Base-by-base conservation (phyloP, 2,797 vertebrate genomes). In the Hydrocynus forskahlii region DNA sequence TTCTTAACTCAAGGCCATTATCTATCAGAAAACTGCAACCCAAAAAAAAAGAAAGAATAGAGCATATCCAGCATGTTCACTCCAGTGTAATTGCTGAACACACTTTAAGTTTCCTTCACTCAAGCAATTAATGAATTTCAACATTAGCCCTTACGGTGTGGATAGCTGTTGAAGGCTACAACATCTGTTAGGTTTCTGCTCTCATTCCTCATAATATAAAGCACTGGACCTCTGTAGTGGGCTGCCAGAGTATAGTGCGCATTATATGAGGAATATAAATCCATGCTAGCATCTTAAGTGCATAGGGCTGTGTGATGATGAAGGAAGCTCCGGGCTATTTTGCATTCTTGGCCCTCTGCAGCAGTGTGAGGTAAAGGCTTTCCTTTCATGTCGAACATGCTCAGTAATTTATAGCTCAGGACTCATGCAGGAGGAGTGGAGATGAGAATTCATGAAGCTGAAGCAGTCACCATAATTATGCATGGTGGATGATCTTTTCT, bases 381-480 rank as follows among this genome's bases (percentile, higher is more conserved):
- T 48, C 67, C 55, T 71, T 66, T 79, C 60, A 76, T 83, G 75
- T 76, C 2, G 45, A 79, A 79, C 23, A 55, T 78, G 75, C 68
- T 59, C 77, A 45, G 73, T 45, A 69, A 75, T 71, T 59, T 55
- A 80, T 78, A 80, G 75, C 68, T 29, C 64, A 62, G 63, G 67
- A 83, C 72, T 80, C 54, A 54, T 64, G 78, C 23, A 17, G 57
- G 57, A 76, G 50, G 63, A 67, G 75, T 62, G 35, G 50, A 64
- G 57, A 77, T 74, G 52, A 59, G 29, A 43, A 59, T 76, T 85
- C 2, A 10, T 64, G 38, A 21, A 8, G 64, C 40, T 40, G 71
- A 55, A 43, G 45, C 43, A 14, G 74, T 60, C 59, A 25, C 57
- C 54, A 63, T 66, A 38, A 79, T 59, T 74, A 59, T 45, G 72